Evolutionary conservation across 2,113 vertebrate genomes (phyloP).

Genomic region (Solea solea): DNA sequence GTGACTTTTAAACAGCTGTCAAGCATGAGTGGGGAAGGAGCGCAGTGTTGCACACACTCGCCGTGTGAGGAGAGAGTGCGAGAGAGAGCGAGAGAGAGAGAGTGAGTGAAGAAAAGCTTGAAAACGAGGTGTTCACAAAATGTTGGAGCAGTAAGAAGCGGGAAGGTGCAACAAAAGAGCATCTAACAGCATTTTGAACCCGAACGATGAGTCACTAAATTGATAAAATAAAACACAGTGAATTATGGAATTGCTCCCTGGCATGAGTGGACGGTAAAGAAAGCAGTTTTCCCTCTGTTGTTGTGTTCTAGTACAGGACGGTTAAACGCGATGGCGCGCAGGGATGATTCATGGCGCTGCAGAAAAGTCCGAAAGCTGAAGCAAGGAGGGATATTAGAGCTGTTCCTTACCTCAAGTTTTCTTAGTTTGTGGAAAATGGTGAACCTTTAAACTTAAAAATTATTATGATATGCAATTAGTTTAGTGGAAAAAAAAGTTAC

Average conservation of each 20-base stretch:
- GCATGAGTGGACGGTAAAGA: constrained; percentile 25
- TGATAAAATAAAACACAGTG: constrained; percentile 37
- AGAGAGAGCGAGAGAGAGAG: background rate
- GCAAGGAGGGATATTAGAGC: constrained; percentile 65
- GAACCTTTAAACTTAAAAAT: constrained; percentile 82
- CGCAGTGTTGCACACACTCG: constrained; percentile 42
- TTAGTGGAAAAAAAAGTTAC: constrained; percentile 77
- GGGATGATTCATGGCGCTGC: constrained; percentile 45
- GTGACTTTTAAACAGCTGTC: constrained; percentile 66
- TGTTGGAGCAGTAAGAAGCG: constrained; percentile 15
- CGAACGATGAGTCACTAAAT: constrained; percentile 43
- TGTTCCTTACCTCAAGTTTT: constrained; percentile 81
- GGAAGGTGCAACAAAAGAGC: constrained; percentile 32
- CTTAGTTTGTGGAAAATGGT: constrained; percentile 77
- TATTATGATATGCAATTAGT: constrained; percentile 85
- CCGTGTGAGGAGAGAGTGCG: constrained; percentile 17
- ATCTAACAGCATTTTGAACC: constrained; percentile 44
- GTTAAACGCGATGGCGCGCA: constrained; percentile 36
- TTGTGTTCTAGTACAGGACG: constrained; percentile 42
- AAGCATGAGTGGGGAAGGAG: constrained; percentile 43
- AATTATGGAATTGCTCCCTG: constrained; percentile 41
- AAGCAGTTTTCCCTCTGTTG: constrained; percentile 34
- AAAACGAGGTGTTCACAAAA: constrained; percentile 21
- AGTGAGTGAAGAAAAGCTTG: constrained; percentile 15
- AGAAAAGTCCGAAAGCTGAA: constrained; percentile 62